Evolutionary conservation across 2,888 invertebrate species (phyloP).

Genomic region (Frankliniella intonsa): DNA sequence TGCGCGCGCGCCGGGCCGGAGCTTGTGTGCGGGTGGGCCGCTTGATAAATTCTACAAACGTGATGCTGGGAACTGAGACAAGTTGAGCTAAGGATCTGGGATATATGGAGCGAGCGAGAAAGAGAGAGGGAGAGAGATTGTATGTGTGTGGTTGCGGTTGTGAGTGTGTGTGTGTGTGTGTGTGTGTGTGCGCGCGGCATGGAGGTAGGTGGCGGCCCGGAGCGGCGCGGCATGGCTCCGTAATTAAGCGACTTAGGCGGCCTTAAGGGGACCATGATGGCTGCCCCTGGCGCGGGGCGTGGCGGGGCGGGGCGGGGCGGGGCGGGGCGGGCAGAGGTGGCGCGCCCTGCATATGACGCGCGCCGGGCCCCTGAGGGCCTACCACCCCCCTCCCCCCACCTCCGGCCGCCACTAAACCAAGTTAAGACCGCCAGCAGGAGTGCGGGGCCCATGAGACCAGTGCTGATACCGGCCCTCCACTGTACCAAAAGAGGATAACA

Average conservation of each 20-base stretch:
- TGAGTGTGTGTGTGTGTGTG: too few species aligned
- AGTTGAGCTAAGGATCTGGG: too few species aligned
- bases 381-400: too few species aligned
- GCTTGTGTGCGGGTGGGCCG: neutral
- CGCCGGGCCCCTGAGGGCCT: neutral
- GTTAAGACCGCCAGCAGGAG: neutral
- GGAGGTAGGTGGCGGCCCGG: neutral
- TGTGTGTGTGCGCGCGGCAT: neutral
- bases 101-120: neutral
- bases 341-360: neutral
- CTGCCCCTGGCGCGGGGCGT: neutral
- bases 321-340: neutral
- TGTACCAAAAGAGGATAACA: too few species aligned
- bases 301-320: neutral
- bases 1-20: neutral
- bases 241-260: constrained; percentile 21
- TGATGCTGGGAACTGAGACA: too few species aligned
- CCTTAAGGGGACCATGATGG: constrained; percentile 1
- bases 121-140: neutral
- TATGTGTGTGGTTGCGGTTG: too few species aligned
- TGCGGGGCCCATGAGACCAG: neutral
- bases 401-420: neutral
- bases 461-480: too few species aligned
- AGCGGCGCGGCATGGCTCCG: neutral
- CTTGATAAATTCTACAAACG: too few species aligned